Percentiles rank a stretch among this genome's conserved stretches.
Evolutionary conservation across 2,888 invertebrate genomes (phyloP).

Genomic region (Hyposoter didymator): DNA sequence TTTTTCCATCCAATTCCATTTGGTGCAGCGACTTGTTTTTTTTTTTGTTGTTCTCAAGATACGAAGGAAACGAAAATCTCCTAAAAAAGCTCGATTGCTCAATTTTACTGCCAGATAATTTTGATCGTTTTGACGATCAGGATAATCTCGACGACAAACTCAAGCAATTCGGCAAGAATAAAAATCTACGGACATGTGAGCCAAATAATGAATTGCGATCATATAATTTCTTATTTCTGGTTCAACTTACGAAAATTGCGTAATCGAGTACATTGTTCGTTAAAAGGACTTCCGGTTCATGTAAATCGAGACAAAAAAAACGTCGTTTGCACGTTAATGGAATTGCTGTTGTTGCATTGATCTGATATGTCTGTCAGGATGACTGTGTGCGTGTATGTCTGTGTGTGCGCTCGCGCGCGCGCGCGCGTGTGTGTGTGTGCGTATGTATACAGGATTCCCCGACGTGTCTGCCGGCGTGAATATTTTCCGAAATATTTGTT

Average conservation of each 20-base stretch:
- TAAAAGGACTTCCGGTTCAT: neutral
- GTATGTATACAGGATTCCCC: constrained; percentile 7
- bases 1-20: neutral
- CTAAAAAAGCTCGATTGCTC: neutral
- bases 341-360: neutral
- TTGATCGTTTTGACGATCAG: neutral
- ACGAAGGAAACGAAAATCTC: neutral
- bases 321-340: neutral
- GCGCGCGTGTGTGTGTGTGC: neutral
- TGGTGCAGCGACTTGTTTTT: neutral
- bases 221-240: no score
- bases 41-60: neutral
- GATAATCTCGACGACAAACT: no score
- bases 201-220: no score
- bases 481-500: constrained; percentile 12
- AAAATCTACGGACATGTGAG: no score
- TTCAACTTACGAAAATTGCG: neutral
- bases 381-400: constrained; percentile 3
- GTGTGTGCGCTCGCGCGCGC: neutral
- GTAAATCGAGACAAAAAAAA: neutral
- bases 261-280: neutral
- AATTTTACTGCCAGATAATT: neutral
- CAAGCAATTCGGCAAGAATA: no score
- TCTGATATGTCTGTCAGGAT: neutral
- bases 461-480: neutral